phyloP scores from a whole-genome alignment of 2,113 vertebrate species.

The Protomyctophum bolini region DNA sequence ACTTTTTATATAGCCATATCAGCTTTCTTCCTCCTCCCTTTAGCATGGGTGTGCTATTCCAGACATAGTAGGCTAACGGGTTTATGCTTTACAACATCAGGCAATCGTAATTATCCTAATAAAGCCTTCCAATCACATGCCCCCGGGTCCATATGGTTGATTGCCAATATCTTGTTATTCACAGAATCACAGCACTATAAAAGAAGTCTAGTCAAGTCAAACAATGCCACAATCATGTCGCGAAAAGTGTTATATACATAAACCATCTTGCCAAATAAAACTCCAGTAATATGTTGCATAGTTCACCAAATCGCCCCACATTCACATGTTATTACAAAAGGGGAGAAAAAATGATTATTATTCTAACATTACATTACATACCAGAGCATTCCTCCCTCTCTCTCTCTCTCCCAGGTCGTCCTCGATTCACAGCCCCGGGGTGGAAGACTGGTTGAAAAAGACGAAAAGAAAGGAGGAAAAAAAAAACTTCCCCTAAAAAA shows the following conservation, averaged over 20 bases:
- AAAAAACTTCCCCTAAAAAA: slow-evolving; percentile 57
- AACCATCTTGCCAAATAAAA: no score
- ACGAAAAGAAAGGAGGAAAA: slow-evolving; percentile 17
- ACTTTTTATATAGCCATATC: slow-evolving; percentile 51
- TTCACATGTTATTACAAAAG: slow-evolving; percentile 1
- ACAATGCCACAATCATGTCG: no score
- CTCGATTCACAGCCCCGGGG: slow-evolving; percentile 54
- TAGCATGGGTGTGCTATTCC: slow-evolving; percentile 11
- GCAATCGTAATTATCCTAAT: slow-evolving; percentile 32
- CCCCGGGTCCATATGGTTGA: slow-evolving; percentile 45
- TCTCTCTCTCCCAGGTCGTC: slow-evolving; percentile 35
- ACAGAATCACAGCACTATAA: no score
- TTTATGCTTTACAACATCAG: not conserved
- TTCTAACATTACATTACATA: slow-evolving; percentile 60
- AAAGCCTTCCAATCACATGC: slow-evolving; percentile 34
- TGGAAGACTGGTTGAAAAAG: slow-evolving; percentile 59
- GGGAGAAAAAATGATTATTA: slow-evolving; percentile 35
- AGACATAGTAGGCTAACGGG: no score
- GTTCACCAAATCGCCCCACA: not conserved
- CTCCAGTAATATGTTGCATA: not conserved
- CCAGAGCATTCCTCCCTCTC: slow-evolving; percentile 72
- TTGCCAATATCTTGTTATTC: slow-evolving; percentile 60
- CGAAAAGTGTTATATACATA: no score
- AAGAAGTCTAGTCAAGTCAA: no score
- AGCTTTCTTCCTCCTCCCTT: slow-evolving; percentile 27